Evolutionary conservation across 2,888 invertebrate genomes (phyloP).

Genomic region (Lycaena phlaeas): DNA sequence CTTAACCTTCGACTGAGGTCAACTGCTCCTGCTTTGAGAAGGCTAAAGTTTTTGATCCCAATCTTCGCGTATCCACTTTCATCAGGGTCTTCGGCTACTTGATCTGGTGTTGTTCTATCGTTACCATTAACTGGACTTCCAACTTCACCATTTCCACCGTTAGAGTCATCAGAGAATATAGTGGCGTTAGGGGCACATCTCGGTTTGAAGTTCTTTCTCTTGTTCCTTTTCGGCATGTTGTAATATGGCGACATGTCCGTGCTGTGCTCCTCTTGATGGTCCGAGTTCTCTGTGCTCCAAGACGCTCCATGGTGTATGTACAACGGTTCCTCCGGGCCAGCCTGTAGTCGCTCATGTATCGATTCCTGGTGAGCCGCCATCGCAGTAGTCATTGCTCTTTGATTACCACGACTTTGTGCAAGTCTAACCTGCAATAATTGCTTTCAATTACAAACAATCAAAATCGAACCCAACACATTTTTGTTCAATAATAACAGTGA

Average conservation of each 20-base stretch:
- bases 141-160: conserved; percentile 45
- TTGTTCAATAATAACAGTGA: conserved; percentile 65
- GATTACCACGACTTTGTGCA: conserved; percentile 46
- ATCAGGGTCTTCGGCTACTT: conserved; percentile 35
- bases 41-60: conserved; percentile 64
- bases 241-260: conserved; percentile 57
- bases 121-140: conserved; percentile 53
- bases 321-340: conserved; percentile 53
- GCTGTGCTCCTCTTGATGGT: conserved; percentile 54
- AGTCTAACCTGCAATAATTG: conserved; percentile 47
- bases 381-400: conserved; percentile 72
- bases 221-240: conserved; percentile 78
- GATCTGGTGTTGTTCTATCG: conserved; percentile 50
- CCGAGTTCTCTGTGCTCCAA: conserved; percentile 59
- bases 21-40: conserved; percentile 63
- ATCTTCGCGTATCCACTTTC: conserved; percentile 51
- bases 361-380: conserved; percentile 72
- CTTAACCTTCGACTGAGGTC: conserved; percentile 64
- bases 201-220: conserved; percentile 85
- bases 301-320: conserved; percentile 68
- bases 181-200: conserved; percentile 77
- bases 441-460: conserved; percentile 53
- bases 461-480: conserved; percentile 63
- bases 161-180: conserved; percentile 63
- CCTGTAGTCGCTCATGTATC: conserved; percentile 67